Evolutionary conservation across 2,797 vertebrate species (phyloP).

Genomic region (Gymnoscopelus braueri): DNA sequence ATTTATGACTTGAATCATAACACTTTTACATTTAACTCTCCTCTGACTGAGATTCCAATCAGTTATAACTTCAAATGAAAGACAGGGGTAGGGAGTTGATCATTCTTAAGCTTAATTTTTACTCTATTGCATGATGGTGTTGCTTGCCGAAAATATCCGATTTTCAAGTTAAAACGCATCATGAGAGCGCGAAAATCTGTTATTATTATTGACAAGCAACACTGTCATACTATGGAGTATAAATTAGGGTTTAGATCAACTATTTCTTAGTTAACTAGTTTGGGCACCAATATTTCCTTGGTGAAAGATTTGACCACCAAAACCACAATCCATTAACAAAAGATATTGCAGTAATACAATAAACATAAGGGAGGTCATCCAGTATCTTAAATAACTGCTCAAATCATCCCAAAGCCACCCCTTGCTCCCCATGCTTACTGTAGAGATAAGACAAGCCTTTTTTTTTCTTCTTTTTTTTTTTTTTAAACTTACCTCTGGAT

Average conservation of each 20-base stretch:
- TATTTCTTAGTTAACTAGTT: conserved; percentile 57
- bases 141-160: too few species aligned
- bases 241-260: background rate
- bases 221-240: too few species aligned
- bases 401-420: conserved; percentile 30
- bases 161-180: too few species aligned
- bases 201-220: too few species aligned
- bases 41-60: conserved; percentile 60
- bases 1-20: conserved; percentile 68
- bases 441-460: conserved; percentile 50
- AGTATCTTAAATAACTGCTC: conserved; percentile 50
- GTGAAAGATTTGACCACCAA: conserved; percentile 62
- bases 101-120: conserved; percentile 28
- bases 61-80: conserved; percentile 55
- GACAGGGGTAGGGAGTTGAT: conserved; percentile 47
- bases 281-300: conserved; percentile 39
- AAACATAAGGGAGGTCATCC: conserved; percentile 64
- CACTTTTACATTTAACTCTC: conserved; percentile 69
- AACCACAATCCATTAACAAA: conserved; percentile 64
- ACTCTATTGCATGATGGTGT: too few species aligned
- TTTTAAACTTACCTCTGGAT: conserved; percentile 47
- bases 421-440: conserved; percentile 55
- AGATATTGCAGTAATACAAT: conserved; percentile 62
- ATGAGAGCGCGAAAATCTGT: too few species aligned
- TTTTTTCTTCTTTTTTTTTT: conserved; percentile 6